These are phyloP conservation scores for Chelidonichthys spinosus DNA, from an alignment of 2,797 vertebrate species.

Conservation along the genomic window DNA sequence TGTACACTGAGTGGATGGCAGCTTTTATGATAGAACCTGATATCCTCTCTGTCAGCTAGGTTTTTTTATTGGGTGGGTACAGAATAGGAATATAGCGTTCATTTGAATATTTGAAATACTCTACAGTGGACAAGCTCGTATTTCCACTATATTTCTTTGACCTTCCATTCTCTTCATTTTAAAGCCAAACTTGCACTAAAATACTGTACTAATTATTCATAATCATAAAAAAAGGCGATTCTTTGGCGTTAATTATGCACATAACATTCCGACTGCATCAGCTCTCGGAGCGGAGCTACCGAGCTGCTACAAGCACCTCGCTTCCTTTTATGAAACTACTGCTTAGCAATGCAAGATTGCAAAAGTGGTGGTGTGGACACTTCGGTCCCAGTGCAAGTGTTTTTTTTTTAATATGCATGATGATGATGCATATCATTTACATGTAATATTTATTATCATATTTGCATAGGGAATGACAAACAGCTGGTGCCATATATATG, in stretches of 20 bases:
- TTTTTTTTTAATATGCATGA: constrained; percentile 8
- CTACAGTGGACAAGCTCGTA: constrained; percentile 12
- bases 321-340: constrained; percentile 4
- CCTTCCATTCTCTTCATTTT: constrained; percentile 41
- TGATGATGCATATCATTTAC: not conserved
- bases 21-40: constrained; percentile 48
- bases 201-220: constrained; percentile 43
- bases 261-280: constrained; percentile 29
- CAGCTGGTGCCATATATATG: not conserved
- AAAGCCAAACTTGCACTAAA: constrained; percentile 46
- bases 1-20: constrained; percentile 24
- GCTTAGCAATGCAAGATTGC: not conserved
- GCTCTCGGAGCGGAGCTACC: not conserved
- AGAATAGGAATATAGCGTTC: constrained; percentile 1
- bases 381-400: not conserved
- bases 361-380: not conserved
- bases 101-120: constrained; percentile 61
- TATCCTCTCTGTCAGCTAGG: constrained; percentile 19
- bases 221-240: constrained; percentile 49
- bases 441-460: not conserved
- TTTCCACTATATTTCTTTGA: constrained; percentile 42
- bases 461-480: not conserved
- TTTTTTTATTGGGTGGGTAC: not conserved
- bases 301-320: not conserved
- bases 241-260: constrained; percentile 49